These are phyloP conservation scores for Podabrus alpinus DNA, from an alignment of 2,888 invertebrate species.

Conservation along the genomic window DNA sequence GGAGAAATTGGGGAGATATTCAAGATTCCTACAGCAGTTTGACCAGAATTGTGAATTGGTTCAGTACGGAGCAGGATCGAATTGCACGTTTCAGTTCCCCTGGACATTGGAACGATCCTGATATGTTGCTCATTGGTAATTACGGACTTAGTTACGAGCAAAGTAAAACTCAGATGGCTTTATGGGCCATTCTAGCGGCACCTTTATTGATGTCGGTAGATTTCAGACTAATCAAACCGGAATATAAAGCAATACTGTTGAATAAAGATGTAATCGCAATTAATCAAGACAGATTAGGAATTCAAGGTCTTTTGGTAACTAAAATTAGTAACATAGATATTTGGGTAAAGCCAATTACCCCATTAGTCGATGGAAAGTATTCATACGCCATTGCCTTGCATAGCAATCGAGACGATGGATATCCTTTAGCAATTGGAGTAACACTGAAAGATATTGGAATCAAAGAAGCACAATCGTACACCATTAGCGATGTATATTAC, in stretches of 20 bases:
- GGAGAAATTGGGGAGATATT: conserved; percentile 68
- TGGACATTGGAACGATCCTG: conserved; percentile 72
- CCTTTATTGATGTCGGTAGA: conserved; percentile 71
- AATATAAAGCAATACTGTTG: conserved; percentile 62
- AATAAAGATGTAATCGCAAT: conserved; percentile 64
- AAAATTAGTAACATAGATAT: conserved; percentile 54
- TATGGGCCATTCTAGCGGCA: conserved; percentile 70
- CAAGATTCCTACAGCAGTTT: conserved; percentile 65
- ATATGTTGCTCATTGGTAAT: conserved; percentile 66
- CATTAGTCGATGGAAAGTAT: conserved; percentile 53
- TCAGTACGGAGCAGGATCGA: conserved; percentile 62
- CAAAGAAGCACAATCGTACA: conserved; percentile 47
- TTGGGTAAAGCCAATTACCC: conserved; percentile 62
- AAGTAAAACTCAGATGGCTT: conserved; percentile 68
- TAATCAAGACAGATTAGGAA: conserved; percentile 67
- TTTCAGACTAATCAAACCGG: conserved; percentile 59
- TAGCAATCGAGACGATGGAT: conserved; percentile 57
- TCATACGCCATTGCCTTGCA: conserved; percentile 65
- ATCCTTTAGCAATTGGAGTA: conserved; percentile 52
- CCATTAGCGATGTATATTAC: conserved; percentile 45
- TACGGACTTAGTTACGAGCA: conserved; percentile 65
- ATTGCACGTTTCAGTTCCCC: conserved; percentile 63
- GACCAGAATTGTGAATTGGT: conserved; percentile 62
- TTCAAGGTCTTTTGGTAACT: conserved; percentile 56
- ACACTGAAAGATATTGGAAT: conserved; percentile 47